Evolutionary conservation across 2,888 invertebrate species (phyloP).

Genomic region (Salpingus planirostris): DNA sequence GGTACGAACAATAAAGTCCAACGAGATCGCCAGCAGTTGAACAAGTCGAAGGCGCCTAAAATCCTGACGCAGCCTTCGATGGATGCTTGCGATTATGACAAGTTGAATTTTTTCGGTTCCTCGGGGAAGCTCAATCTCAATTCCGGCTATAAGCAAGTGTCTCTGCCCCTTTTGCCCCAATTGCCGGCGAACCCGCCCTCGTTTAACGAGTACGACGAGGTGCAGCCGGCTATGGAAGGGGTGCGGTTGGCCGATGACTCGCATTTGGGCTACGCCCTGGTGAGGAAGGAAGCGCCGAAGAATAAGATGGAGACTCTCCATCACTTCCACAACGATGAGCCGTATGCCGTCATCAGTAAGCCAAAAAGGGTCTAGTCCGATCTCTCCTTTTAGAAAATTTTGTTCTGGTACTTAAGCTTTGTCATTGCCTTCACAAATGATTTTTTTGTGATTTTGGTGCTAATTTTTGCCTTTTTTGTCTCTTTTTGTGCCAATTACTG

Average conservation of each 20-base stretch:
- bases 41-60: not conserved
- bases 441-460: no score
- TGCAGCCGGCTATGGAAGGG: slow-evolving; percentile 53
- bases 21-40: no score
- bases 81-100: slow-evolving; percentile 61
- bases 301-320: slow-evolving; percentile 37
- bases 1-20: slow-evolving; percentile 17
- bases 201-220: slow-evolving; percentile 71
- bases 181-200: slow-evolving; percentile 22
- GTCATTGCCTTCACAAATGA: no score
- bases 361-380: slow-evolving; percentile 77
- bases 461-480: no score
- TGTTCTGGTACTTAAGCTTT: no score
- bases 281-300: slow-evolving; percentile 52
- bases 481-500: no score
- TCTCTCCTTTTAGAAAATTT: no score
- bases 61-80: slow-evolving; percentile 17
- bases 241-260: slow-evolving; percentile 71
- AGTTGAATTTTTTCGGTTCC: slow-evolving; percentile 71
- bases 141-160: slow-evolving; percentile 62
- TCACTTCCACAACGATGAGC: slow-evolving; percentile 64
- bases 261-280: slow-evolving; percentile 69
- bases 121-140: slow-evolving; percentile 58
- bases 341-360: slow-evolving; percentile 77
- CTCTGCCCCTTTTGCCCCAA: slow-evolving; percentile 28